phyloP scores from a whole-genome alignment of 2,888 invertebrate species.

The Theretra japonica region DNA sequence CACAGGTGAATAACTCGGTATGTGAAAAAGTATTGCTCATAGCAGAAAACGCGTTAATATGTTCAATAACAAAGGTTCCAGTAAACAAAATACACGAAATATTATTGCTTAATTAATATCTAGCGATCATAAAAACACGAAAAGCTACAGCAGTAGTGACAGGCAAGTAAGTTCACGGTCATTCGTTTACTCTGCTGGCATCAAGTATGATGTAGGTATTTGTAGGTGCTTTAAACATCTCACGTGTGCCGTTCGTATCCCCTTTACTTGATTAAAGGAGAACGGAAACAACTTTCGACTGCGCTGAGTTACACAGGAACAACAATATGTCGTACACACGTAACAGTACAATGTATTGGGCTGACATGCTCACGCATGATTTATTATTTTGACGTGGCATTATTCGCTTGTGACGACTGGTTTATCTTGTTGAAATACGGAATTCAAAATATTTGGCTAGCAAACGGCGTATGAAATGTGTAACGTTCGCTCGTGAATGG shows the following conservation, averaged over 20 bases:
- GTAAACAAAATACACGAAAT: not conserved
- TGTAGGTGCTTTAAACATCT: not conserved
- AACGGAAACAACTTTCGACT: slow-evolving; percentile 24
- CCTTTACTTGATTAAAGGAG: slow-evolving; percentile 21
- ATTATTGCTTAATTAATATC: not conserved
- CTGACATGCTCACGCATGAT: slow-evolving; percentile 17
- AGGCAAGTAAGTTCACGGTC: slow-evolving; percentile 18
- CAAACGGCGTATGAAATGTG: slow-evolving; percentile 22
- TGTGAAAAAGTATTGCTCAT: not conserved
- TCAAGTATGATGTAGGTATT: slow-evolving; percentile 6
- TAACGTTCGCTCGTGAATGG: not conserved
- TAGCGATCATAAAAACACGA: not conserved
- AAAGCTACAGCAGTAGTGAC: slow-evolving; percentile 13
- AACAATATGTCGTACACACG: slow-evolving; percentile 1
- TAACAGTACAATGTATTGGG: slow-evolving; percentile 16
- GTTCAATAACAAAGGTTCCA: not conserved
- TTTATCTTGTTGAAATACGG: slow-evolving; percentile 21
- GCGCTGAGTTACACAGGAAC: slow-evolving; percentile 12
- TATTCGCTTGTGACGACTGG: slow-evolving; percentile 19
- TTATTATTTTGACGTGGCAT: slow-evolving; percentile 27
- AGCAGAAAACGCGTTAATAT: not conserved
- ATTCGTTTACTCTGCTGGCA: slow-evolving; percentile 8
- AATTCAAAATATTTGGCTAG: slow-evolving; percentile 17
- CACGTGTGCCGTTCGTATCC: slow-evolving; percentile 23
- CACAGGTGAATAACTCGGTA: not conserved